These are phyloP conservation scores for Hirtodrosophila alboralis DNA, from an alignment of 2,888 invertebrate genomes.

Conservation along the genomic window DNA sequence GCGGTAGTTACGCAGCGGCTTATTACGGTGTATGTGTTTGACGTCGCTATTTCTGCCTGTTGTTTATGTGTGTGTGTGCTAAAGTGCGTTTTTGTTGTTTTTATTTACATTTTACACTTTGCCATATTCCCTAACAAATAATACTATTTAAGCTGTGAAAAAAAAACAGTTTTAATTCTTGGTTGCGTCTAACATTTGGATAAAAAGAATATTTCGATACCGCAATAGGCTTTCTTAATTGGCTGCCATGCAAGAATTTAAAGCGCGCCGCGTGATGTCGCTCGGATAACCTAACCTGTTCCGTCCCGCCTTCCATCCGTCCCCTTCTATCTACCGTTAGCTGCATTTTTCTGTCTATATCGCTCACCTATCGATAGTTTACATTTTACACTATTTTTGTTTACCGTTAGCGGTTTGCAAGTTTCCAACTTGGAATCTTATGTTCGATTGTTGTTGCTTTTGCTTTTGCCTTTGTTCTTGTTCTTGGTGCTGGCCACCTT, in stretches of 20 bases:
- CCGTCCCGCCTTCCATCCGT: neutral
- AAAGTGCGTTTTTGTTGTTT: constrained; percentile 61
- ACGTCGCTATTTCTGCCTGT: constrained; percentile 12
- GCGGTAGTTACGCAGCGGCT: constrained; percentile 51
- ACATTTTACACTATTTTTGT: constrained; percentile 58
- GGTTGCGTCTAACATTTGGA: constrained; percentile 41
- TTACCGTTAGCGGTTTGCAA: constrained; percentile 70
- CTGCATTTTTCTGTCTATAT: constrained; percentile 27
- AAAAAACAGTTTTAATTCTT: constrained; percentile 27
- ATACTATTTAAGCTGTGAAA: neutral
- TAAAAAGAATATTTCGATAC: constrained; percentile 40
- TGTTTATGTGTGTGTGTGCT: constrained; percentile 37
- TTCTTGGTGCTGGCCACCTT: constrained; percentile 47
- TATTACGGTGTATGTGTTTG: constrained; percentile 33
- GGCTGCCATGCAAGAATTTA: constrained; percentile 64
- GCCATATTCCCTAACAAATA: constrained; percentile 6
- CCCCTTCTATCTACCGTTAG: constrained; percentile 5
- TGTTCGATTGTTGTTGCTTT: constrained; percentile 24
- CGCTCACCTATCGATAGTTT: constrained; percentile 55
- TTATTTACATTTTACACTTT: constrained; percentile 51
- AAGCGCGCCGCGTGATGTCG: constrained; percentile 66
- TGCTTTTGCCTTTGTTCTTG: constrained; percentile 30
- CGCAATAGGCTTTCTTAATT: constrained; percentile 51
- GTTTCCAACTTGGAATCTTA: constrained; percentile 32
- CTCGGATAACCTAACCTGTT: neutral